Conservation (phyloP, 2,113 vertebrate species). For the sheep (Ovis aries) region DNA sequence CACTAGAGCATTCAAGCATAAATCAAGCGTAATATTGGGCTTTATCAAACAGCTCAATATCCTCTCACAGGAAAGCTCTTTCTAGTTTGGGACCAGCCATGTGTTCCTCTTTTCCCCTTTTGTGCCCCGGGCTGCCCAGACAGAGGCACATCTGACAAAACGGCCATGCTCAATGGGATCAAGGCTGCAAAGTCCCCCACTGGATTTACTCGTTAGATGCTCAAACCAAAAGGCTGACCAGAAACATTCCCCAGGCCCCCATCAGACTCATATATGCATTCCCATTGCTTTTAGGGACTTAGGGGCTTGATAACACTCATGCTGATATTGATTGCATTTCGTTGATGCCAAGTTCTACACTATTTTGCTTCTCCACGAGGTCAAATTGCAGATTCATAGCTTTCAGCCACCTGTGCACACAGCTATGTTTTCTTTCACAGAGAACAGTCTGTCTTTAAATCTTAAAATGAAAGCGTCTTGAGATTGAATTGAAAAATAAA, state of each 20-base stretch:
- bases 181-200: not conserved
- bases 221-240: slow-evolving; percentile 32
- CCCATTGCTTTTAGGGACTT: not conserved
- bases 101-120: slow-evolving; percentile 46
- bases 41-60: slow-evolving; percentile 72
- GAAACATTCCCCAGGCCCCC: not conserved
- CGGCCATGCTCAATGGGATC: slow-evolving; percentile 9
- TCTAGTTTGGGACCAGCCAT: slow-evolving; percentile 44
- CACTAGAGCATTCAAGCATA: slow-evolving; percentile 61
- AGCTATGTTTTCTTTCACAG: rapidly evolving
- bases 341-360: rapidly evolving
- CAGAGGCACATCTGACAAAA: slow-evolving; percentile 52
- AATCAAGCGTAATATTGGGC: slow-evolving; percentile 74
- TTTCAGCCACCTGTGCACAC: rapidly evolving
- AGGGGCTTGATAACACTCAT: not conserved
- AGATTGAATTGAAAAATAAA: slow-evolving; percentile 31
- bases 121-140: slow-evolving; percentile 42
- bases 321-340: rapidly evolving
- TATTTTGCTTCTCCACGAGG: not conserved
- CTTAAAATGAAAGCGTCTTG: not conserved
- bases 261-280: rapidly evolving
- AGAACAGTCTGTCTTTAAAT: not conserved
- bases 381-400: not conserved
- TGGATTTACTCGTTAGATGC: slow-evolving; percentile 58
- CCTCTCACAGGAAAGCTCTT: slow-evolving; percentile 60